Conservation (phyloP, 2,797 vertebrate species). For the Arrhamphus sclerolepis region DNA sequence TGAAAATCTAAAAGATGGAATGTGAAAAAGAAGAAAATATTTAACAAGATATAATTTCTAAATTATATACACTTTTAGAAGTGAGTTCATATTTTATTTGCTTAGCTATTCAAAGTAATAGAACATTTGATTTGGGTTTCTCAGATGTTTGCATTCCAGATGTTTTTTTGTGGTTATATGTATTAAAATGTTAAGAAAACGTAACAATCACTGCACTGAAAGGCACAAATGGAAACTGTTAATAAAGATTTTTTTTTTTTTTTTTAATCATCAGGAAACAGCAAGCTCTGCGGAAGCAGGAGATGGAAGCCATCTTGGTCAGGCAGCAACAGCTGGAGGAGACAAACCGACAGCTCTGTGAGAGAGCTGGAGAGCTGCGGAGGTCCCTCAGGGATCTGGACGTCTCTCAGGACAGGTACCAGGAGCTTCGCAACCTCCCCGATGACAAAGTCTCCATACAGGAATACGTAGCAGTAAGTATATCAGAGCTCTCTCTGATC, state of each 20-base stretch:
- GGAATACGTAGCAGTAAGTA: conserved; percentile 93
- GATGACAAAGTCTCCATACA: conserved; percentile 93
- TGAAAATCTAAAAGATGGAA: too few species aligned
- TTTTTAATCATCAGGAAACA: conserved; percentile 89
- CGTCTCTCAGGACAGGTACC: conserved; percentile 86
- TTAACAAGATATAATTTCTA: too few species aligned
- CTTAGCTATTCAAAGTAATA: too few species aligned
- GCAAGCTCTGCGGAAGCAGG: conserved; percentile 91
- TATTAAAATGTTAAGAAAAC: too few species aligned
- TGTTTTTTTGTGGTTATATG: too few species aligned
- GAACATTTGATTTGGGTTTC: too few species aligned
- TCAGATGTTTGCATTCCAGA: too few species aligned
- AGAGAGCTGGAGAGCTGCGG: conserved; percentile 89
- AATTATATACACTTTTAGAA: too few species aligned
- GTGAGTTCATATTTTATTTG: too few species aligned
- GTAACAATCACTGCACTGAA: too few species aligned
- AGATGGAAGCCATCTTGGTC: conserved; percentile 92
- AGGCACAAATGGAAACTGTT: not conserved
- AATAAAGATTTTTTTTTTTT: conserved; percentile 5
- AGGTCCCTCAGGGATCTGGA: conserved; percentile 89
- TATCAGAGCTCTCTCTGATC: not conserved
- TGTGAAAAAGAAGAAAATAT: too few species aligned
- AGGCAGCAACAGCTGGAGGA: conserved; percentile 95
- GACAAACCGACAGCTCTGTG: conserved; percentile 88
- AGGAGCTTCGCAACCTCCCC: conserved; percentile 84